A percentile compares a stretch with the other conserved stretches of the same genome.
Conservation (phyloP, 2,113 vertebrate genomes). For the Cavia aperea region DNA sequence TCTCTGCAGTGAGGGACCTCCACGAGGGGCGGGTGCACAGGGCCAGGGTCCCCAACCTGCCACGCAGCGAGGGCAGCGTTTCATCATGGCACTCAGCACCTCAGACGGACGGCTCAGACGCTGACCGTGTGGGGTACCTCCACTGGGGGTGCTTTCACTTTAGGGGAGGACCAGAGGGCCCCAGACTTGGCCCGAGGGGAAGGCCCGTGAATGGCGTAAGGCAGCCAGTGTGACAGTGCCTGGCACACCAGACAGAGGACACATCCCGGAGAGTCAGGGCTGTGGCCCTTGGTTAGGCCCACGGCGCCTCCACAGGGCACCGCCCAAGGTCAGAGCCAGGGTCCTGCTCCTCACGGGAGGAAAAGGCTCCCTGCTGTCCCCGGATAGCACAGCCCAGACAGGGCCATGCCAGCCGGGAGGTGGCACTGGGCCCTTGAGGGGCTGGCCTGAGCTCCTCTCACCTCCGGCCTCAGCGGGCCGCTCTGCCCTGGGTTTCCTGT, state of each 20-base stretch:
- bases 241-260: neutral
- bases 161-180: neutral
- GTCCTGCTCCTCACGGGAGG: neutral
- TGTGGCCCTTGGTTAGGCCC: neutral
- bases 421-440: neutral
- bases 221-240: neutral
- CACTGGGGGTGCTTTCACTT: neutral
- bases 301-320: neutral
- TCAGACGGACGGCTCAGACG: neutral
- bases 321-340: neutral
- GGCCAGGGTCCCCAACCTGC: neutral
- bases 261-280: neutral
- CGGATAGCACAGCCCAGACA: neutral
- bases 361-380: neutral
- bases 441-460: neutral
- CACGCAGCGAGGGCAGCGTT: neutral
- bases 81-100: neutral
- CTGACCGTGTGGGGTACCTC: neutral
- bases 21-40: neutral
- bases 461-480: neutral
- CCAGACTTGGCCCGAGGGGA: neutral
- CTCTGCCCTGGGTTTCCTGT: neutral
- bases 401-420: neutral
- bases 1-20: neutral
- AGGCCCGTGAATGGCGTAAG: too few relatives aligned